phyloP scores from a whole-genome alignment of 2,888 invertebrate genomes.

The Acronicta psi region DNA sequence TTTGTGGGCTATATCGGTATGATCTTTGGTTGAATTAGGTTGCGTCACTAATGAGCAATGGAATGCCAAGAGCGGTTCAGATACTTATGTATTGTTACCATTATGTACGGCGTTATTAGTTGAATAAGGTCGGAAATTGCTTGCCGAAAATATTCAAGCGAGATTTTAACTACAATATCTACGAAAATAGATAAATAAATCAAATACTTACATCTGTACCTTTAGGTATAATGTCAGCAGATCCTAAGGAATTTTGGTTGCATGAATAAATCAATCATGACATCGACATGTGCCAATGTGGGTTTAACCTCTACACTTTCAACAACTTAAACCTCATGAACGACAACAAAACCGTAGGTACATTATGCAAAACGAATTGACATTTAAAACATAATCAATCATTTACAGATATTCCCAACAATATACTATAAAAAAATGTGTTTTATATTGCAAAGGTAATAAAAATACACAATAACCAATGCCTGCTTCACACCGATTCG shows the following conservation, averaged over 20 bases:
- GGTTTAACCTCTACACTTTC: slow-evolving; percentile 48
- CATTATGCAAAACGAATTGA: slow-evolving; percentile 44
- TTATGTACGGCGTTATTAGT: slow-evolving; percentile 24
- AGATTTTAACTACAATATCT: neutral
- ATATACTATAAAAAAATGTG: slow-evolving; percentile 30
- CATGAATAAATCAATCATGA: slow-evolving; percentile 44
- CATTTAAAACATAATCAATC: slow-evolving; percentile 52
- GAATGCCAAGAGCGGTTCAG: slow-evolving; percentile 35
- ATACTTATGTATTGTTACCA: slow-evolving; percentile 31
- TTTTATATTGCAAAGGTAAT: slow-evolving; percentile 32
- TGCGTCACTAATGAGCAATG: slow-evolving; percentile 47
- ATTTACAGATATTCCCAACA: slow-evolving; percentile 21
- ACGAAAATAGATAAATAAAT: neutral
- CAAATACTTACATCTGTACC: too few relatives aligned
- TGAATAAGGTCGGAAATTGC: slow-evolving; percentile 3
- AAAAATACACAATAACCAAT: slow-evolving; percentile 48
- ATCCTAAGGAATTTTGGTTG: slow-evolving; percentile 11
- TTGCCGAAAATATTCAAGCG: neutral
- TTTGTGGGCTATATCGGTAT: slow-evolving; percentile 50
- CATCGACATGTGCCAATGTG: slow-evolving; percentile 38
- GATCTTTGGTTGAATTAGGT: slow-evolving; percentile 37
- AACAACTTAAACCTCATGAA: slow-evolving; percentile 31
- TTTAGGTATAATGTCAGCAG: neutral
- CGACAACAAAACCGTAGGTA: slow-evolving; percentile 26
- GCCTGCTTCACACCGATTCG: slow-evolving; percentile 67